Evolutionary conservation across 2,888 invertebrate species (phyloP).

Genomic region (Tolmerus cingulatus): DNA sequence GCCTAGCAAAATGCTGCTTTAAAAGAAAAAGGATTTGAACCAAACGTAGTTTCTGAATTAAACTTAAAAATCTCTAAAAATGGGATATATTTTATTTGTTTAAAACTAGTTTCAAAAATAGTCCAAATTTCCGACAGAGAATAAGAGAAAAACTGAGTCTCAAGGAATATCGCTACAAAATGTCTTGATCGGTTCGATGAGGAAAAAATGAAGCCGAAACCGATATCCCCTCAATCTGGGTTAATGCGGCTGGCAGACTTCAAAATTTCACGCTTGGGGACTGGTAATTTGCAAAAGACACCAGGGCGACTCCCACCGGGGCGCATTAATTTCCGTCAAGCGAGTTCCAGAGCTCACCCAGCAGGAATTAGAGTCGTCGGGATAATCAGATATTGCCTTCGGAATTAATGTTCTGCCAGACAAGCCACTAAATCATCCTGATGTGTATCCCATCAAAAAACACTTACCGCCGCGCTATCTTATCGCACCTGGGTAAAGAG

Average conservation of each 20-base stretch:
- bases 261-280: neutral
- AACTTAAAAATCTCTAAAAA: too few species aligned
- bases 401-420: constrained; percentile 30
- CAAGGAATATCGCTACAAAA: neutral
- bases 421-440: constrained; percentile 12
- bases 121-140: too few species aligned
- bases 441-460: constrained; percentile 39
- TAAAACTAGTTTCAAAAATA: too few species aligned
- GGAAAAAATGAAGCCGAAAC: neutral
- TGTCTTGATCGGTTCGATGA: neutral
- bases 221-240: neutral
- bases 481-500: neutral
- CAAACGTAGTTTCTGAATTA: too few species aligned
- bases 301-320: neutral
- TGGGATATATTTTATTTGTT: too few species aligned
- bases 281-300: neutral
- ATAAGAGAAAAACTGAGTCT: too few species aligned
- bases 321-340: neutral
- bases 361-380: neutral
- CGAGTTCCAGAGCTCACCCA: neutral
- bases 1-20: too few species aligned
- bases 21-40: too few species aligned
- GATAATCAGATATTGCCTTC: constrained; percentile 16
- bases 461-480: constrained; percentile 32
- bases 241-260: neutral